Percentiles rank a stretch among this genome's conserved stretches.
Evolutionary conservation across 2,797 vertebrate genomes (phyloP).

Genomic region (Pangasius sanitwongsei): DNA sequence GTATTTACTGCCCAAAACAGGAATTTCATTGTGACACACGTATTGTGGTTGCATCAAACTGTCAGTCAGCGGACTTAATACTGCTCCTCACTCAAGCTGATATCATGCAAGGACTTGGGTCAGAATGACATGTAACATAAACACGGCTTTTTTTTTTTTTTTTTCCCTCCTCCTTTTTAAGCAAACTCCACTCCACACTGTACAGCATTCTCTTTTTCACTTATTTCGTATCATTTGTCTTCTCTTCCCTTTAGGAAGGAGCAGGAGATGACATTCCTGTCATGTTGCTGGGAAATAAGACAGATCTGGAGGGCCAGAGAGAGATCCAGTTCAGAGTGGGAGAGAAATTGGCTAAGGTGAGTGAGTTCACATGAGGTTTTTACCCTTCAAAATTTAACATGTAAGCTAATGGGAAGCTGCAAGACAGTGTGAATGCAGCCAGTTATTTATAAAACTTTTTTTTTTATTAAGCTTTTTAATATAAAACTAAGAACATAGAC

Average conservation of each 20-base stretch:
- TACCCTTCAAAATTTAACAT: background rate
- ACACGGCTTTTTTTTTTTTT: background rate
- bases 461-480: background rate
- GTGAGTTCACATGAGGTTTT: constrained; percentile 9
- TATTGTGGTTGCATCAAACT: background rate
- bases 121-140: background rate
- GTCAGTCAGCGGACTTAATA: background rate
- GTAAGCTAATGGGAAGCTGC: background rate
- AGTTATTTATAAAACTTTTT: background rate
- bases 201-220: background rate
- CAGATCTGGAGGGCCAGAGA: constrained; percentile 81
- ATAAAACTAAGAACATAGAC: background rate
- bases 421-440: background rate
- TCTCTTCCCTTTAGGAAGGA: constrained; percentile 76
- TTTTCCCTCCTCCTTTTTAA: background rate
- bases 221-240: background rate
- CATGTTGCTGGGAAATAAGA: constrained; percentile 92
- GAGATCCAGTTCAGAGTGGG: constrained; percentile 79
- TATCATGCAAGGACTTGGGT: background rate
- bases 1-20: background rate
- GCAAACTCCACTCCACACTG: background rate
- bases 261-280: constrained; percentile 82
- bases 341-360: constrained; percentile 87
- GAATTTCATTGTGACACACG: background rate
- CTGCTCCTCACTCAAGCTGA: background rate